phyloP scores from a whole-genome alignment of 2,113 vertebrate genomes.

The Columba janthina region DNA sequence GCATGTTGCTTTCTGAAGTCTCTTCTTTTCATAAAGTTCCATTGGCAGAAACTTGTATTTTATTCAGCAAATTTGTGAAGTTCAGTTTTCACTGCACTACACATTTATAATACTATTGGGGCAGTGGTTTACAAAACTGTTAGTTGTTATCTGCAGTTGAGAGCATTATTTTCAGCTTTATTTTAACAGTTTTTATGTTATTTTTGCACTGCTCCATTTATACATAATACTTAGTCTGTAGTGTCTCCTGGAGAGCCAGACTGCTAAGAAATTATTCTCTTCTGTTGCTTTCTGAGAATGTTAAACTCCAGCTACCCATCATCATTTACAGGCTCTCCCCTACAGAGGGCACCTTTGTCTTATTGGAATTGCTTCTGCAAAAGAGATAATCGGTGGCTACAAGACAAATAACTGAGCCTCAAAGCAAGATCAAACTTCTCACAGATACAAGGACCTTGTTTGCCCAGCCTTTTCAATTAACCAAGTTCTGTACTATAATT shows the following conservation, averaged over 20 bases:
- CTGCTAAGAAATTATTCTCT: neutral
- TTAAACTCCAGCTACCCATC: neutral
- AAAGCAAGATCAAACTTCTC: conserved; percentile 3
- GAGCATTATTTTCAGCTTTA: neutral
- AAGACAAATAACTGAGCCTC: conserved; percentile 42
- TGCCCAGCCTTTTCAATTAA: conserved; percentile 46
- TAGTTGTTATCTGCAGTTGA: neutral
- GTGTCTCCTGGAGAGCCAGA: neutral
- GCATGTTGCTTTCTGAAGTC: neutral
- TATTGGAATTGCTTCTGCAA: conserved; percentile 67
- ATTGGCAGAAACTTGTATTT: neutral
- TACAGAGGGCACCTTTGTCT: conserved; percentile 83
- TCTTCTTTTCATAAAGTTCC: neutral
- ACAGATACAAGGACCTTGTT: neutral
- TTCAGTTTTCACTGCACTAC: neutral
- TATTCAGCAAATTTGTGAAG: neutral
- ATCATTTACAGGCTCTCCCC: conserved; percentile 74
- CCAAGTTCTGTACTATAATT: neutral
- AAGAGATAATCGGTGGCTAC: conserved; percentile 48
- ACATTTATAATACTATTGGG: neutral
- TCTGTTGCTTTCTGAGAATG: neutral
- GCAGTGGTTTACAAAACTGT: neutral
- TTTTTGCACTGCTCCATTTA: neutral
- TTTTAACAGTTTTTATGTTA: neutral
- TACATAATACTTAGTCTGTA: neutral